These are phyloP conservation scores for Muraenolepis orangiensis DNA, from an alignment of 2,797 vertebrate genomes.

Conservation along the genomic window DNA sequence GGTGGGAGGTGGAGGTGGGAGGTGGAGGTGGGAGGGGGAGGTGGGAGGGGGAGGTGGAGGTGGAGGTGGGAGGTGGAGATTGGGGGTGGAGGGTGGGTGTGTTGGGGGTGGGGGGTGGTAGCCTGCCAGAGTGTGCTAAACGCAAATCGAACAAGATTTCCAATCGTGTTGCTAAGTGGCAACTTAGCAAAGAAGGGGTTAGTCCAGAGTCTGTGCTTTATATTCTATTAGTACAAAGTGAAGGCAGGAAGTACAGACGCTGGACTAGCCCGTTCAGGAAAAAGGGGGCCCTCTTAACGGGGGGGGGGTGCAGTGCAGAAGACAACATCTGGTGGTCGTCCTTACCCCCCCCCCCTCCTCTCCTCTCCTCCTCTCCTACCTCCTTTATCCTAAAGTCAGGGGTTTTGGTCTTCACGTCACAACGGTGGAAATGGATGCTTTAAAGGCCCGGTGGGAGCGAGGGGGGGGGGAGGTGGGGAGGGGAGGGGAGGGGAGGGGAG, in stretches of 20 bases:
- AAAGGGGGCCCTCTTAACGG: conserved; percentile 46
- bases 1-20: conserved; percentile 49
- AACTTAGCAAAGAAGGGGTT: conserved; percentile 56
- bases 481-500: conserved; percentile 35
- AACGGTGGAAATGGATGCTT: conserved; percentile 55
- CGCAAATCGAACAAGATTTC: conserved; percentile 47
- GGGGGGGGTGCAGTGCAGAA: too few relatives aligned
- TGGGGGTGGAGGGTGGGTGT: conserved; percentile 46
- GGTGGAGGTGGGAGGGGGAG: conserved; percentile 46
- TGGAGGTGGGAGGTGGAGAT: too few relatives aligned
- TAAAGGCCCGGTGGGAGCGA: conserved; percentile 43
- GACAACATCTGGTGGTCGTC: conserved; percentile 27
- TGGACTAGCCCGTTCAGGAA: conserved; percentile 54
- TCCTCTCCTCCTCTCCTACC: too few relatives aligned
- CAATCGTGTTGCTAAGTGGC: conserved; percentile 51
- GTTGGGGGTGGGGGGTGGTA: too few relatives aligned
- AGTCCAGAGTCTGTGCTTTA: conserved; percentile 59
- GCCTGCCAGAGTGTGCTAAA: conserved; percentile 25
- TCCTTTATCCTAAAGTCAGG: conserved; percentile 45
- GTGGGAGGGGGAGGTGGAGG: too few relatives aligned
- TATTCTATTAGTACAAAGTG: conserved; percentile 52
- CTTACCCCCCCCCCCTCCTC: too few relatives aligned
- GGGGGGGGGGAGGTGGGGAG: conserved; percentile 26
- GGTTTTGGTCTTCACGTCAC: conserved; percentile 47
- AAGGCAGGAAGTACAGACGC: conserved; percentile 66